phyloP scores from a whole-genome alignment of 2,888 invertebrate genomes.

The Sarcophaga carnaria region DNA sequence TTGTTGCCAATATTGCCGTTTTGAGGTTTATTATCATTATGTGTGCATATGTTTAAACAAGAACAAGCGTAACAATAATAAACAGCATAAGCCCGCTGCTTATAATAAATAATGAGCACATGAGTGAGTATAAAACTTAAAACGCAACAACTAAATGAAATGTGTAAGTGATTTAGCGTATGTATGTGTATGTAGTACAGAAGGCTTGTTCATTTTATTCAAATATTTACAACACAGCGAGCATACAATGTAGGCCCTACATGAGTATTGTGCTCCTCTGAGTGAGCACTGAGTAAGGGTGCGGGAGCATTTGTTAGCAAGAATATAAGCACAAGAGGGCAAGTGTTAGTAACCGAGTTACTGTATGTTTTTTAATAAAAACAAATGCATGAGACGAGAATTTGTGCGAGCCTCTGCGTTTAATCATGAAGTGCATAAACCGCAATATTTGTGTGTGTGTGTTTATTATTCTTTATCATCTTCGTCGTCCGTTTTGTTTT shows the following conservation, averaged over 20 bases:
- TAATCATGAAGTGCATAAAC: conserved; percentile 38
- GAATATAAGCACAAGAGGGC: no score
- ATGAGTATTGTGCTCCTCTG: no score
- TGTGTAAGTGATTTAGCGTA: no score
- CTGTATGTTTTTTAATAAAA: neutral
- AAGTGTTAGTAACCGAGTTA: no score
- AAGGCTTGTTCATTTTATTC: no score
- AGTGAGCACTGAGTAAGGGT: no score
- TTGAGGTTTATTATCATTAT: neutral
- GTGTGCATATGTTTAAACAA: neutral
- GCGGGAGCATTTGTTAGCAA: no score
- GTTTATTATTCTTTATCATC: neutral
- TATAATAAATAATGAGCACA: conserved; percentile 27
- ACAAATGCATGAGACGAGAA: conserved; percentile 23
- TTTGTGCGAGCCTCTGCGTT: neutral
- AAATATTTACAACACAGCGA: no score
- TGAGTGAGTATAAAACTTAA: no score
- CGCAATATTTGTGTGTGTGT: conserved; percentile 23
- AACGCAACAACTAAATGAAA: no score
- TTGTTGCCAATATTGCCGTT: neutral
- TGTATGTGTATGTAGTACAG: no score
- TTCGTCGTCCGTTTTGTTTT: neutral
- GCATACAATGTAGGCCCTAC: no score
- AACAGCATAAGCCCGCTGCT: conserved; percentile 32
- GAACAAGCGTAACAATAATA: conserved; percentile 6